Evolutionary conservation across 2,113 vertebrate genomes (phyloP).

Genomic region (Chamaea fasciata): DNA sequence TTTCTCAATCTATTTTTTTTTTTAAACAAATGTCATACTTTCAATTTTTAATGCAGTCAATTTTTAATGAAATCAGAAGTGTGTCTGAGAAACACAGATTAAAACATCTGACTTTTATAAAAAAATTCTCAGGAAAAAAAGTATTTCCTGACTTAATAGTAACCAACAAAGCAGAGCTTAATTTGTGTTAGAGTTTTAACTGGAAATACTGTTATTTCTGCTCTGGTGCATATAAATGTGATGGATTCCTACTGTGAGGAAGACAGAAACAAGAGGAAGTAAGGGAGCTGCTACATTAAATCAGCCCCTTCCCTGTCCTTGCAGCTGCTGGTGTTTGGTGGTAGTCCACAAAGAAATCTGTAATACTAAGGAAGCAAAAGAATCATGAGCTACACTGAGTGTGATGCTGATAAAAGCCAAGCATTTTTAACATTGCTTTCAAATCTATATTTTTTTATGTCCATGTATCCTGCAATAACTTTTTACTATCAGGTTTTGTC

Average conservation of each 20-base stretch:
- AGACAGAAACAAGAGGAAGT: background rate
- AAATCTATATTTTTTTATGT: background rate
- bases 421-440: background rate
- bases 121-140: background rate
- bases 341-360: background rate
- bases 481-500: background rate
- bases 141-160: background rate
- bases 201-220: conserved; percentile 1
- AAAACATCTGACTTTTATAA: background rate
- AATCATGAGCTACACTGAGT: background rate
- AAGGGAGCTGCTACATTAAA: background rate
- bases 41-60: background rate
- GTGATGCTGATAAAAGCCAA: background rate
- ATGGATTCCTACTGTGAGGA: background rate
- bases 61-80: background rate
- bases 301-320: background rate
- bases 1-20: background rate
- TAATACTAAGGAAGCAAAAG: background rate
- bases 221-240: background rate
- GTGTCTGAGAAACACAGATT: background rate
- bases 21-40: background rate
- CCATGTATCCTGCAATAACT: background rate
- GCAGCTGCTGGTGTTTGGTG: background rate
- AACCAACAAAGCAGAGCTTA: background rate
- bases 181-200: background rate